phyloP scores from a whole-genome alignment of 1,140 invertebrate species.

The Propsilocerus akamusi region DNA sequence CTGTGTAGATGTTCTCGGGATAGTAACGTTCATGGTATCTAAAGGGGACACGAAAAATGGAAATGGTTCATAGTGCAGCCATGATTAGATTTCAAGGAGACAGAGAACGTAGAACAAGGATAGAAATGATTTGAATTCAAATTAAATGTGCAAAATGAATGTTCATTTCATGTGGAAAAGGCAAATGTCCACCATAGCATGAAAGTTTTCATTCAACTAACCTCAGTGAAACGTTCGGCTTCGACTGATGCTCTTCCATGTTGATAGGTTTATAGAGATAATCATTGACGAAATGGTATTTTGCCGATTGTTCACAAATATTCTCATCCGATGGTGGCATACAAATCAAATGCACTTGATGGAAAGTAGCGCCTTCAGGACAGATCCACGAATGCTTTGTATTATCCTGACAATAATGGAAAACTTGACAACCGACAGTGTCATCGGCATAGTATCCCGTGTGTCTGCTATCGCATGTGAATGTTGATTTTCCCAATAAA shows the following conservation, averaged over 20 bases:
- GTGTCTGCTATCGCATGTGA: conserved; percentile 56
- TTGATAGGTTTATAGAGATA: conserved; percentile 80
- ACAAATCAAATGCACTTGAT: conserved; percentile 84
- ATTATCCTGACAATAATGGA: conserved; percentile 85
- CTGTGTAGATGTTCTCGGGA: conserved; percentile 50
- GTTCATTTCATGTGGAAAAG: no score
- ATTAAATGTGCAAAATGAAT: no score
- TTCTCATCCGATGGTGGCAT: conserved; percentile 79
- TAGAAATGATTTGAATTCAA: no score
- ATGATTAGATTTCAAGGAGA: no score
- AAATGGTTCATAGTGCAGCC: no score
- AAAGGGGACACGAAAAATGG: conserved; percentile 11
- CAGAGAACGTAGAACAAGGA: no score
- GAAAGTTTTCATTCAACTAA: no score
- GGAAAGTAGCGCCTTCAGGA: conserved; percentile 80
- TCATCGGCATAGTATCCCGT: conserved; percentile 86
- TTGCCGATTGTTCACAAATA: conserved; percentile 72
- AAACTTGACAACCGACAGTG: conserved; percentile 73
- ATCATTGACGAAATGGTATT: conserved; percentile 85
- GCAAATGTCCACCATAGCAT: no score
- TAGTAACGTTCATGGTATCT: conserved; percentile 74
- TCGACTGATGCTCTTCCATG: conserved; percentile 54
- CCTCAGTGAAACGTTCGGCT: conserved; percentile 55
- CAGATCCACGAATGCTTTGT: conserved; percentile 86
- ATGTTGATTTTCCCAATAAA: conserved; percentile 65